These are phyloP conservation scores for Macrosiphum euphorbiae DNA, from an alignment of 2,888 invertebrate genomes.

Conservation along the genomic window DNA sequence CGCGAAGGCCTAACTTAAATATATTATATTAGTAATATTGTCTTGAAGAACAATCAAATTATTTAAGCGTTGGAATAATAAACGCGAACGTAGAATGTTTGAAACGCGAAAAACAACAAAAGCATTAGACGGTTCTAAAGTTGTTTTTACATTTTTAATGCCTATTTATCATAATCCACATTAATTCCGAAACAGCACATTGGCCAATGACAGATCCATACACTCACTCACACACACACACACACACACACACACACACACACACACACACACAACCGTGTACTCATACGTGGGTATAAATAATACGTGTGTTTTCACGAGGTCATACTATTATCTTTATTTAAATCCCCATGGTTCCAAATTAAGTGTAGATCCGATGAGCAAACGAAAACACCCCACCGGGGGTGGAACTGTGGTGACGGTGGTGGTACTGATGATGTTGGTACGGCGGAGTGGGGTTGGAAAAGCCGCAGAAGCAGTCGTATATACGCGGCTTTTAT, in stretches of 20 bases:
- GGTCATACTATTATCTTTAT: slow-evolving; percentile 38
- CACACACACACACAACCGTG: neutral
- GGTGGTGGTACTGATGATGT: neutral
- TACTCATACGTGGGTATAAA: neutral
- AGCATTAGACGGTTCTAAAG: neutral
- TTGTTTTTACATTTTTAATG: slow-evolving; percentile 20
- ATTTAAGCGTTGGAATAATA: neutral
- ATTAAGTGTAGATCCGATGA: slow-evolving; percentile 30
- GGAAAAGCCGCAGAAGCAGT: slow-evolving; percentile 52
- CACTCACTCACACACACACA: neutral
- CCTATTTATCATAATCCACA: slow-evolving; percentile 7
- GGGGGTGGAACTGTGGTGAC: neutral
- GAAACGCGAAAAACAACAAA: neutral
- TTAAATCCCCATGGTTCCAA: slow-evolving; percentile 34
- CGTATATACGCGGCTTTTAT: slow-evolving; percentile 51
- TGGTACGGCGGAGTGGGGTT: neutral
- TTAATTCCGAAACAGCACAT: neutral
- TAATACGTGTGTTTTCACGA: neutral
- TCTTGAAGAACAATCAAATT: neutral
- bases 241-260: neutral
- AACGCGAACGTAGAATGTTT: neutral
- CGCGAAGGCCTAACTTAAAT: neutral
- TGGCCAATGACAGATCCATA: neutral
- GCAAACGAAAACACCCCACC: slow-evolving; percentile 25
- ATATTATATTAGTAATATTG: neutral